Conservation (phyloP, 1,140 invertebrate species). For the Lepidurus arcticus region DNA sequence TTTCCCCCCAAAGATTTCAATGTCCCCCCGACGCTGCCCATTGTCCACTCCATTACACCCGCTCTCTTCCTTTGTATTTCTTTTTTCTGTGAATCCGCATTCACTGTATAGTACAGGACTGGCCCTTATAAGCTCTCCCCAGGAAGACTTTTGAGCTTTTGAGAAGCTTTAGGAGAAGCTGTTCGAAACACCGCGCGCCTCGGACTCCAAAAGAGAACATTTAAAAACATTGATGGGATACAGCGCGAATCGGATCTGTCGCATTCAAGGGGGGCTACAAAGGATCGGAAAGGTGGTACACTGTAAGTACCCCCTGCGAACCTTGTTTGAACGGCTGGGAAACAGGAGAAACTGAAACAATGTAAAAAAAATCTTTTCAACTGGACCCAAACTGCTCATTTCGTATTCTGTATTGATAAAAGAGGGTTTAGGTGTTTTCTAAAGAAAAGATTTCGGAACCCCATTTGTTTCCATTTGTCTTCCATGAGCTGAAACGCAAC, state of each 20-base stretch:
- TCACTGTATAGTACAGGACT: background rate
- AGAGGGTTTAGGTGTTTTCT: background rate
- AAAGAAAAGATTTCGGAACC: no score
- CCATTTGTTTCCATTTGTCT: no score
- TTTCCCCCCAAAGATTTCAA: background rate
- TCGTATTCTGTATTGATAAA: background rate
- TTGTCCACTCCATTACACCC: conserved; percentile 15
- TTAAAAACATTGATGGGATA: no score
- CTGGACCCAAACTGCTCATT: background rate
- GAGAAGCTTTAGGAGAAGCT: background rate
- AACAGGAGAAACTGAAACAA: background rate
- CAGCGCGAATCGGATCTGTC: no score
- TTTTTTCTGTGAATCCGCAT: background rate
- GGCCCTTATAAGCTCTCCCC: background rate
- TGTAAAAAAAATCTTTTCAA: background rate
- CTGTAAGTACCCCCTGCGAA: background rate
- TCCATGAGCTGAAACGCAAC: no score
- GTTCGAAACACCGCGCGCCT: no score
- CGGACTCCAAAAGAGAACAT: no score
- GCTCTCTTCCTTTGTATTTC: background rate
- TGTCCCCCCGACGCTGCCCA: background rate
- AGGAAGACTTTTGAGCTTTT: background rate
- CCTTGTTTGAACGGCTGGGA: background rate
- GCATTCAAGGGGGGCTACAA: no score
- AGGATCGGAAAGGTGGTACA: no score